A percentile compares a stretch with the other conserved stretches of the same genome.
Conservation (phyloP, 2,113 vertebrate genomes). For the Piaya cayana region DNA sequence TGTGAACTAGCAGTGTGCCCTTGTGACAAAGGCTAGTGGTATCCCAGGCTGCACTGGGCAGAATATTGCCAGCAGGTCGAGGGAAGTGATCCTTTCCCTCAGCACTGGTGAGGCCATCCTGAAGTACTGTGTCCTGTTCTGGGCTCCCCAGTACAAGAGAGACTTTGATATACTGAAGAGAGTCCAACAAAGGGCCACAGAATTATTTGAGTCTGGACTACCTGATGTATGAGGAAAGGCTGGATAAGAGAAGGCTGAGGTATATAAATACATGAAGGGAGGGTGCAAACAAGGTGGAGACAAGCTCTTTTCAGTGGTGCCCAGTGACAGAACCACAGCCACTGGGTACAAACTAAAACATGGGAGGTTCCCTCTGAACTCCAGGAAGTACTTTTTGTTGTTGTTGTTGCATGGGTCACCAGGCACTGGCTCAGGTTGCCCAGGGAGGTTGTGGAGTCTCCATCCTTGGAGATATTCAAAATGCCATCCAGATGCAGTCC, state of each 20-base stretch:
- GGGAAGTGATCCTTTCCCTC: background rate
- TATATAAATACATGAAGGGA: background rate
- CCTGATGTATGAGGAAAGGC: background rate
- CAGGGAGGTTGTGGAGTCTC: background rate
- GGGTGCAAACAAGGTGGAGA: fast-evolving
- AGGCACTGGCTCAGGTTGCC: background rate
- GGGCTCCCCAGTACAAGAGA: background rate
- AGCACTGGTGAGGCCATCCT: too few relatives aligned
- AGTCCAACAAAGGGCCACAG: background rate
- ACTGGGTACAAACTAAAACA: background rate
- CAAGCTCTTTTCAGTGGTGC: background rate
- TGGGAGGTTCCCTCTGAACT: background rate
- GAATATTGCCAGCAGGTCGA: fast-evolving
- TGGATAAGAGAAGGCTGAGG: background rate
- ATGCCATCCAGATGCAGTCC: background rate
- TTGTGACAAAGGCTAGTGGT: background rate
- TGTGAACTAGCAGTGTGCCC: background rate
- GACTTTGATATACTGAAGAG: background rate
- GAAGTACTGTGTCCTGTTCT: background rate
- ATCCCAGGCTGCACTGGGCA: background rate
- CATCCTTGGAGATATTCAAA: background rate
- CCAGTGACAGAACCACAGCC: background rate
- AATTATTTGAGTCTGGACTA: background rate
- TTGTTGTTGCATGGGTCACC: background rate
- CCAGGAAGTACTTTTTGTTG: background rate